Conservation (phyloP, 1,140 invertebrate species). For the Pissodes strobi region DNA sequence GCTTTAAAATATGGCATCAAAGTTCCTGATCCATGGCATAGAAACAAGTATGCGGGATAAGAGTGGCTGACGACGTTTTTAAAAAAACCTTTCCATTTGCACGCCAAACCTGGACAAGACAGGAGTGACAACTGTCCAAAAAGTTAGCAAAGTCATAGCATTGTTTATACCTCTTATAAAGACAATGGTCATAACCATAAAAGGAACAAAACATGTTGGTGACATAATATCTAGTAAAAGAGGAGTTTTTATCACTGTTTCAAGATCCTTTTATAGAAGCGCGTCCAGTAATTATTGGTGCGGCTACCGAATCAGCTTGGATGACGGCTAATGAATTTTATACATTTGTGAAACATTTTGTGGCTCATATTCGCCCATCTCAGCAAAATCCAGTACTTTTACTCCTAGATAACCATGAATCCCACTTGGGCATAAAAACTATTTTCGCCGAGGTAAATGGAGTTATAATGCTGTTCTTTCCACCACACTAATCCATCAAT, state of each 20-base stretch:
- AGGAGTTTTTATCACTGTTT: slow-evolving; percentile 55
- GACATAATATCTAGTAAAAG: slow-evolving; percentile 55
- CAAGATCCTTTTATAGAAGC: slow-evolving; percentile 51
- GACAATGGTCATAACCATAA: slow-evolving; percentile 47
- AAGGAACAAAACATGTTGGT: slow-evolving; percentile 59
- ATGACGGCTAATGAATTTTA: slow-evolving; percentile 50
- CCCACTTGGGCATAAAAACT: too few species aligned
- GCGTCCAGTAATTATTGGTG: slow-evolving; percentile 49
- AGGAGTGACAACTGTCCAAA: slow-evolving; percentile 57
- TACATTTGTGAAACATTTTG: slow-evolving; percentile 52
- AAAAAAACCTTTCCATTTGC: too few species aligned
- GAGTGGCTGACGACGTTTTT: too few species aligned
- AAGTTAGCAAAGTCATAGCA: too few species aligned
- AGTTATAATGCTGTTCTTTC: too few species aligned
- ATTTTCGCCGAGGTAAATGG: too few species aligned
- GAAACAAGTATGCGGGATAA: too few species aligned
- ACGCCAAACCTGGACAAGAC: too few species aligned
- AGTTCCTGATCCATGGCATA: too few species aligned
- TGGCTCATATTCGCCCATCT: slow-evolving; percentile 44
- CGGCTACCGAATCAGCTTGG: slow-evolving; percentile 53
- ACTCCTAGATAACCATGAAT: slow-evolving; percentile 48
- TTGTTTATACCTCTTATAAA: too few species aligned
- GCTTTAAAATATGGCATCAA: too few species aligned
- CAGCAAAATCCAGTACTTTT: slow-evolving; percentile 47
- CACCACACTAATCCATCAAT: too few species aligned